Percentiles rank a stretch among this genome's conserved stretches.
These are phyloP conservation scores for Hydractinia echinata DNA, from an alignment of 30 jellyfish, hydroid and myxozoan genomes.

Conservation along the genomic window DNA sequence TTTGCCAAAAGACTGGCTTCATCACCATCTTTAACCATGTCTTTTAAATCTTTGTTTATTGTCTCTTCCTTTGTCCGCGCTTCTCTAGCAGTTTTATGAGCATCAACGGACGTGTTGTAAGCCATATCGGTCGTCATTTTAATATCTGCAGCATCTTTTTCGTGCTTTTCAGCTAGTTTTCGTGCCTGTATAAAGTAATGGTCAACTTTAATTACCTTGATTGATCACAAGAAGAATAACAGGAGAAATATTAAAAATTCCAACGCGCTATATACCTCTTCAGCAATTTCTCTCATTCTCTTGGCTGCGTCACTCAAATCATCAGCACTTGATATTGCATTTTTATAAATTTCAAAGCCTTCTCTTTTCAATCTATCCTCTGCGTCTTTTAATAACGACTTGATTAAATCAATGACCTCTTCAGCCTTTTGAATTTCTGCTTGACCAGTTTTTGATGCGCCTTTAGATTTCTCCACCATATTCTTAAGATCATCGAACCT, in stretches of 20 bases:
- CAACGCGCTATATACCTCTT: slow-evolving; percentile 53
- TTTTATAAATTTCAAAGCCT: slow-evolving; percentile 35
- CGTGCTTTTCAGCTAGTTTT: slow-evolving; percentile 72
- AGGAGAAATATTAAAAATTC: too few species aligned
- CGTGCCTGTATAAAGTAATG: slow-evolving; percentile 59
- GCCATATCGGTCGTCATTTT: slow-evolving; percentile 61
- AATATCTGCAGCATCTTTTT: slow-evolving; percentile 56
- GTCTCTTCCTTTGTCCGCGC: slow-evolving; percentile 66
- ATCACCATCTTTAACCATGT: slow-evolving; percentile 43
- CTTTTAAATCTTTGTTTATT: slow-evolving; percentile 31
- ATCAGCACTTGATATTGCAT: slow-evolving; percentile 45
- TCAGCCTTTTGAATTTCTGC: slow-evolving; percentile 58
- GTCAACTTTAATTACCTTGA: too few species aligned
- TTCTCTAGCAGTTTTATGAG: slow-evolving; percentile 53
- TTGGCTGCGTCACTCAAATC: slow-evolving; percentile 72
- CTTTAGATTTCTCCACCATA: slow-evolving; percentile 42
- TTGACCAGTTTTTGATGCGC: slow-evolving; percentile 47
- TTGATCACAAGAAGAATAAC: too few species aligned
- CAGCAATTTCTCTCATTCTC: slow-evolving; percentile 77
- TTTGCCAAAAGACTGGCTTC: slow-evolving; percentile 63
- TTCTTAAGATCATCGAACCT: slow-evolving; percentile 32
- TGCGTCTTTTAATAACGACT: slow-evolving; percentile 47
- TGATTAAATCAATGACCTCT: slow-evolving; percentile 67
- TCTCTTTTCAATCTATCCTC: slow-evolving; percentile 43
- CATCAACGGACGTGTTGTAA: slow-evolving; percentile 45